Evolutionary conservation across 2,888 invertebrate genomes (phyloP).

Genomic region (Ophion ellenae): DNA sequence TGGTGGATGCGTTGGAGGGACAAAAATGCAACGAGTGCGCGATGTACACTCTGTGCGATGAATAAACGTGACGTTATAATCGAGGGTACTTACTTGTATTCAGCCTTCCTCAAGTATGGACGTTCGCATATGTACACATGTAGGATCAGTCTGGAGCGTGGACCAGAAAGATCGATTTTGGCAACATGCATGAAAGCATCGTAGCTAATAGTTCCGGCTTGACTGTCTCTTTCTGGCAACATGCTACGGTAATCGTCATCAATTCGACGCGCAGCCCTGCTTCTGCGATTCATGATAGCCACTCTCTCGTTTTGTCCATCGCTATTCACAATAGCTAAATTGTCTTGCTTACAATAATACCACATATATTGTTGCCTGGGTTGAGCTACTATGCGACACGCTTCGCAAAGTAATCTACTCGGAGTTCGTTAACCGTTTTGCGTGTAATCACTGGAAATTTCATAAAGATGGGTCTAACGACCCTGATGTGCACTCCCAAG

Average conservation of each 20-base stretch:
- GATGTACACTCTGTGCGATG: constrained; percentile 25
- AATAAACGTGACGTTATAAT: constrained; percentile 61
- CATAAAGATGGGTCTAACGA: constrained; percentile 39
- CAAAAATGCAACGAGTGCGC: constrained; percentile 18
- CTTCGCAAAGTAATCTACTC: constrained; percentile 44
- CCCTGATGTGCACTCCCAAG: constrained; percentile 11
- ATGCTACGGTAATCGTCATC: constrained; percentile 62
- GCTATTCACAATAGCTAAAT: constrained; percentile 63
- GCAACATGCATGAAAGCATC: constrained; percentile 61
- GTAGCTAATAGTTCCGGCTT: constrained; percentile 68
- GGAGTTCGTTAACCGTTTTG: constrained; percentile 55
- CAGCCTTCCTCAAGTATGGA: not conserved
- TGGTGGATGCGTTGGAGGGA: constrained; percentile 9
- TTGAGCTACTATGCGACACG: constrained; percentile 50
- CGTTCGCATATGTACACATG: not conserved
- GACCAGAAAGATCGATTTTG: constrained; percentile 62
- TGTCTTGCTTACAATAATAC: constrained; percentile 58
- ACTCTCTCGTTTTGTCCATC: constrained; percentile 30
- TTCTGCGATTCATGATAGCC: constrained; percentile 23
- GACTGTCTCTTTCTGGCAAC: constrained; percentile 67
- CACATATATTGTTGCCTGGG: constrained; percentile 50
- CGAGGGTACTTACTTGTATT: constrained; percentile 46
- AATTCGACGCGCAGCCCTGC: constrained; percentile 44
- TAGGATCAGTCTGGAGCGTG: constrained; percentile 1
- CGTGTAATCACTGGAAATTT: constrained; percentile 30